Percentiles rank a stretch among this genome's conserved stretches.
These are phyloP conservation scores for Baronia brevicornis DNA, from an alignment of 2,888 invertebrate species.

Conservation along the genomic window DNA sequence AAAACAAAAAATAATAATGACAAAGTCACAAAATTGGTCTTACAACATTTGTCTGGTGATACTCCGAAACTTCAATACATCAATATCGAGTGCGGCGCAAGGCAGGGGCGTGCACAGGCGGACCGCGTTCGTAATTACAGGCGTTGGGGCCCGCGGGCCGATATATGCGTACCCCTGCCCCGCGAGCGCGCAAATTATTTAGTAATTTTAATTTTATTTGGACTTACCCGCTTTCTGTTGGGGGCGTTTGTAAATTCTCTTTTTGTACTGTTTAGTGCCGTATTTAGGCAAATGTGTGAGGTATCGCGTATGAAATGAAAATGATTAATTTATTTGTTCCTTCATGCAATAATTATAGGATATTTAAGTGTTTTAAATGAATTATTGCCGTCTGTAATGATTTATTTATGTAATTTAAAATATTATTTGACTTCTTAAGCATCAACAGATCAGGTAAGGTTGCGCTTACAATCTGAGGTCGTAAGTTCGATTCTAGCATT, in stretches of 20 bases:
- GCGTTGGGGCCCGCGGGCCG: slow-evolving; percentile 49
- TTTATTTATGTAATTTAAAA: no score
- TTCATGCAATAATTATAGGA: slow-evolving; percentile 23
- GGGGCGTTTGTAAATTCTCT: slow-evolving; percentile 27
- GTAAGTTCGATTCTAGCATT: no score
- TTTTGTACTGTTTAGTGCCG: slow-evolving; percentile 33
- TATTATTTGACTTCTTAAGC: no score
- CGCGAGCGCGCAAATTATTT: slow-evolving; percentile 60
- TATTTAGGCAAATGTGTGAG: slow-evolving; percentile 44
- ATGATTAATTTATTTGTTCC: slow-evolving; percentile 30
- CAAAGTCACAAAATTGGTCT: slow-evolving; percentile 27
- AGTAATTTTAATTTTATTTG: slow-evolving; percentile 69
- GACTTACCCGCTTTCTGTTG: slow-evolving; percentile 46
- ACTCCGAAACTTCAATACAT: slow-evolving; percentile 57
- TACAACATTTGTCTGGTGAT: slow-evolving; percentile 37
- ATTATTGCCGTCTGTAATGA: no score
- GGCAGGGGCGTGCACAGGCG: slow-evolving; percentile 48
- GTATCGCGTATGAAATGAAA: slow-evolving; percentile 33
- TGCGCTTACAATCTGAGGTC: no score
- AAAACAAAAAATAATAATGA: slow-evolving; percentile 3
- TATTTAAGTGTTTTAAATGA: no score
- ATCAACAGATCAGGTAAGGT: no score
- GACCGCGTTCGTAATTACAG: slow-evolving; percentile 62
- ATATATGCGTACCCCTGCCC: slow-evolving; percentile 45
- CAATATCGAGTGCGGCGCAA: slow-evolving; percentile 43